phyloP scores from a whole-genome alignment of 2,888 invertebrate genomes.

The Lasioglossum oenotherae region DNA sequence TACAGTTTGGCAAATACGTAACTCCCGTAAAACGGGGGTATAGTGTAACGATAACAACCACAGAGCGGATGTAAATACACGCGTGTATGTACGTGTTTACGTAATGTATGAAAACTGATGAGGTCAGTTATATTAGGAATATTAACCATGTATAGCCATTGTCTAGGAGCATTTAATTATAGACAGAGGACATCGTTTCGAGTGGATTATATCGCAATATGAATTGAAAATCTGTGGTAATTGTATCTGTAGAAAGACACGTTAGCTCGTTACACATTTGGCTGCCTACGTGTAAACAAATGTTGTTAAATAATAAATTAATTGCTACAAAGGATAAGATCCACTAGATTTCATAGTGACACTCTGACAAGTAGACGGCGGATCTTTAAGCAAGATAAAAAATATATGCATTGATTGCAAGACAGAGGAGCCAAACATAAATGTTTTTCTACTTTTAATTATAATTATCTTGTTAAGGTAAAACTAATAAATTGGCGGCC shows the following conservation, averaged over 20 bases:
- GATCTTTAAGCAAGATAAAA: too few relatives aligned
- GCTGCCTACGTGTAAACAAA: not conserved
- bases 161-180: conserved; percentile 1
- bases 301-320: not conserved
- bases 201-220: not conserved
- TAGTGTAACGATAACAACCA: not conserved
- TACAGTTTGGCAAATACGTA: not conserved
- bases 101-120: not conserved
- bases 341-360: too few relatives aligned
- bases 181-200: not conserved
- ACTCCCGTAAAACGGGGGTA: not conserved
- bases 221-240: not conserved
- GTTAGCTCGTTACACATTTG: not conserved
- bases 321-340: not conserved
- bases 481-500: too few relatives aligned
- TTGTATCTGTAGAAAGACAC: not conserved
- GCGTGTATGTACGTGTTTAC: not conserved
- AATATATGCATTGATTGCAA: too few relatives aligned
- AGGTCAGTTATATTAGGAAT: conserved; percentile 1
- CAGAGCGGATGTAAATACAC: not conserved
- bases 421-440: too few relatives aligned
- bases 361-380: too few relatives aligned
- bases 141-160: conserved; percentile 9
- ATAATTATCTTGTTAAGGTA: too few relatives aligned
- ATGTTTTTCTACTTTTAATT: too few relatives aligned